Evolutionary conservation across 2,113 vertebrate genomes (phyloP).

Genomic region (Dissostichus mawsoni): DNA sequence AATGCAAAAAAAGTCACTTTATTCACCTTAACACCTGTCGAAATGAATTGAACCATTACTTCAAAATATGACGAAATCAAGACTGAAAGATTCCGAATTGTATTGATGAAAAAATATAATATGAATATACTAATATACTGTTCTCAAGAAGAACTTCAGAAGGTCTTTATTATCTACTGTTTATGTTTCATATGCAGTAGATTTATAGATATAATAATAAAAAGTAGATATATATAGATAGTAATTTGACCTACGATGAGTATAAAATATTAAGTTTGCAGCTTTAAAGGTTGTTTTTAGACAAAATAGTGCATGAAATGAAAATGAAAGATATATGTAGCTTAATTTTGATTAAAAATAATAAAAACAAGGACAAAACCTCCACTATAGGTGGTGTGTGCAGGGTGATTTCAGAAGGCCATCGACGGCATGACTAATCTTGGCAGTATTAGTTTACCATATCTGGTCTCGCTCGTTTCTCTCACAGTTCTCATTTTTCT

Average conservation of each 20-base stretch:
- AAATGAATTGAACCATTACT: background rate
- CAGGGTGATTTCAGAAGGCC: conserved; percentile 43
- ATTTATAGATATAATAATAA: background rate
- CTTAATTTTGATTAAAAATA: background rate
- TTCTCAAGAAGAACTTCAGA: too few relatives aligned
- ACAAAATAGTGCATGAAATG: background rate
- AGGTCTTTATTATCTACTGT: too few relatives aligned
- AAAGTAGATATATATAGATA: background rate
- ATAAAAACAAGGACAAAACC: background rate
- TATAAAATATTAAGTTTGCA: background rate
- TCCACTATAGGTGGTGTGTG: background rate
- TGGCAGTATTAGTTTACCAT: conserved; percentile 67
- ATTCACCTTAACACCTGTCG: background rate
- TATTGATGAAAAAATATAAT: background rate
- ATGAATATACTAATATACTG: too few relatives aligned
- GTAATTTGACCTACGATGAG: background rate
- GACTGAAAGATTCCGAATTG: background rate
- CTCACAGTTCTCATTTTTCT: conserved; percentile 75
- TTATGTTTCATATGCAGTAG: too few relatives aligned
- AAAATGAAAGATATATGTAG: background rate
- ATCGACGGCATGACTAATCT: conserved; percentile 69
- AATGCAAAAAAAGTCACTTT: background rate
- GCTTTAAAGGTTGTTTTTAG: background rate
- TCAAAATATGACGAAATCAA: background rate
- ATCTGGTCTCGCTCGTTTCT: conserved; percentile 63